Conservation (phyloP, 1,140 invertebrate species). For the Hylaeus volcanicus region DNA sequence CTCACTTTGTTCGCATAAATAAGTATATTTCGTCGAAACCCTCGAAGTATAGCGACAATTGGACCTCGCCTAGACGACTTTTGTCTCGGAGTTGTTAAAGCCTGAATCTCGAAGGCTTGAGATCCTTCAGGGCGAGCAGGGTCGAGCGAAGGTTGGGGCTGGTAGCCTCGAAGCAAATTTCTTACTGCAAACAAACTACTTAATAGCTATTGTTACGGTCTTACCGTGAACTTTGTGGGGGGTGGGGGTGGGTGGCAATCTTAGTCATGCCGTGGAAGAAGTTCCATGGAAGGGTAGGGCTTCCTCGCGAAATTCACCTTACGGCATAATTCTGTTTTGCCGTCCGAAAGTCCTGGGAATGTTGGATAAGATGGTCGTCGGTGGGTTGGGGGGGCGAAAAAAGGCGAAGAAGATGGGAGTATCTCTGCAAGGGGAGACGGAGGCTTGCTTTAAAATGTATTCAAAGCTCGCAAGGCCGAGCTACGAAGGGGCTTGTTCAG, state of each 20-base stretch:
- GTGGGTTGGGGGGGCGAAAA: background rate
- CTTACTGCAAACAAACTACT: slow-evolving; percentile 75
- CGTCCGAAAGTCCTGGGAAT: slow-evolving; percentile 31
- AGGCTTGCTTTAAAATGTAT: background rate
- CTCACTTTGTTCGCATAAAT: background rate
- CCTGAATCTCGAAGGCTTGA: background rate
- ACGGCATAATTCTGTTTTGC: slow-evolving; percentile 38
- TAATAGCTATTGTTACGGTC: slow-evolving; percentile 71
- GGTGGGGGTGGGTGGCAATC: background rate
- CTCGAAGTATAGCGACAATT: background rate
- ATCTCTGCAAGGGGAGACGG: background rate
- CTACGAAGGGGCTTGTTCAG: background rate
- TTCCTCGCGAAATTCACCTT: slow-evolving; percentile 31
- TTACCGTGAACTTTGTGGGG: slow-evolving; percentile 43
- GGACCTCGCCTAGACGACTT: background rate
- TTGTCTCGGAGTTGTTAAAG: background rate
- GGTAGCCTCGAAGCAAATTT: slow-evolving; percentile 63
- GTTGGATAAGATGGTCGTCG: slow-evolving; percentile 27
- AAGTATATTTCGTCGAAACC: background rate
- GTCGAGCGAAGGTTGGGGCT: slow-evolving; percentile 2
- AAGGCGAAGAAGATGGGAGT: too few relatives aligned
- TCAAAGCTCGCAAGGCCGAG: background rate
- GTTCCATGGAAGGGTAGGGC: slow-evolving; percentile 7
- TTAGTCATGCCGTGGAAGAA: slow-evolving; percentile 23
- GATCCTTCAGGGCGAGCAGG: slow-evolving; percentile 30